These are phyloP conservation scores for Thera britannica DNA, from an alignment of 2,888 invertebrate genomes.

Conservation along the genomic window DNA sequence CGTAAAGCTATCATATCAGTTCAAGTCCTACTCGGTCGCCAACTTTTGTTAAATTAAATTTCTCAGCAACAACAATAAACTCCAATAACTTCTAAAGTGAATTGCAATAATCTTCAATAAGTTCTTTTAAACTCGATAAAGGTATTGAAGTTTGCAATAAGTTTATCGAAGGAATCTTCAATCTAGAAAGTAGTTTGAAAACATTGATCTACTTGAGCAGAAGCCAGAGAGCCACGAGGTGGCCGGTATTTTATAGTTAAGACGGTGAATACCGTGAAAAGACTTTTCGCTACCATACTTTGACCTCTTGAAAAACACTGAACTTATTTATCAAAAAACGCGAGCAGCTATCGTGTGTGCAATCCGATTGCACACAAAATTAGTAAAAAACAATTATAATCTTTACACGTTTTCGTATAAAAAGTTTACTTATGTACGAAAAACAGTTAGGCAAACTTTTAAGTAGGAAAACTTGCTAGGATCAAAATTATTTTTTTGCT, in stretches of 20 bases:
- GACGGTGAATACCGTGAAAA: background rate
- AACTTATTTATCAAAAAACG: too few species aligned
- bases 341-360: too few species aligned
- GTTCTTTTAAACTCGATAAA: background rate
- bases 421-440: too few species aligned
- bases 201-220: constrained; percentile 12
- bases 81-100: background rate
- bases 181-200: constrained; percentile 14
- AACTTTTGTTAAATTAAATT: background rate
- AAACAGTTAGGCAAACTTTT: too few species aligned
- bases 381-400: too few species aligned
- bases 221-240: background rate
- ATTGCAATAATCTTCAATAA: background rate
- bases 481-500: too few species aligned
- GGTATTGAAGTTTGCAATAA: constrained; percentile 5
- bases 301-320: too few species aligned
- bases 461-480: too few species aligned
- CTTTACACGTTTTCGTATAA: too few species aligned
- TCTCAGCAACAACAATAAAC: background rate
- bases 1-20: background rate
- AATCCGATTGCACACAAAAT: too few species aligned
- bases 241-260: background rate
- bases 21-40: background rate
- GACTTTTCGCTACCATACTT: too few species aligned
- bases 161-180: constrained; percentile 11